Conservation (phyloP, 2,888 invertebrate genomes). For the Ryuthela nishihirai region DNA sequence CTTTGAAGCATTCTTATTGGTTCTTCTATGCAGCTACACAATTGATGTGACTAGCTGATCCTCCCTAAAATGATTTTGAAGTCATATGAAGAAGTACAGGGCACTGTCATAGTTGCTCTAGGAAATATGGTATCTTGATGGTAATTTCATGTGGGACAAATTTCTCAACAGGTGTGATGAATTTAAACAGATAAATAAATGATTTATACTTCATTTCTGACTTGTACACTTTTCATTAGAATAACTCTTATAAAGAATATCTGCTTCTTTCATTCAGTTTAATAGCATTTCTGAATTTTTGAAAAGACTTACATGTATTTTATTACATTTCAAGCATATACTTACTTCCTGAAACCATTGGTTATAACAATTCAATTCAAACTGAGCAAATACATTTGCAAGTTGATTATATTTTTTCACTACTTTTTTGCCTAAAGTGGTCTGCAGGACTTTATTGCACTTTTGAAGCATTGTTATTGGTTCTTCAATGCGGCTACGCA, state of each 20-base stretch:
- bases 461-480: constrained; percentile 14
- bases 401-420: constrained; percentile 20
- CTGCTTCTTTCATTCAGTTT: too few relatives aligned
- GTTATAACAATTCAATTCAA: constrained; percentile 8
- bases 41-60: constrained; percentile 29
- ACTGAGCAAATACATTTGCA: constrained; percentile 1
- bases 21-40: constrained; percentile 15
- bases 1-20: constrained; percentile 13
- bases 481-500: constrained; percentile 15
- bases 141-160: too few relatives aligned
- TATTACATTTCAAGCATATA: neutral
- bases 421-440: constrained; percentile 22
- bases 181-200: too few relatives aligned
- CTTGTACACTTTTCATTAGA: too few relatives aligned
- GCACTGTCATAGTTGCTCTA: too few relatives aligned
- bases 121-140: too few relatives aligned
- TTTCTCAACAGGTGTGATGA: too few relatives aligned
- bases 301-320: neutral
- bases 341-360: constrained; percentile 29
- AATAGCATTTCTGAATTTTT: too few relatives aligned
- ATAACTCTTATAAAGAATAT: too few relatives aligned
- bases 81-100: too few relatives aligned
- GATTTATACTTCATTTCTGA: too few relatives aligned
- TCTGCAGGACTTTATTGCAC: constrained; percentile 11
- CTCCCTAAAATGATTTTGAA: constrained; percentile 20